Base-by-base conservation (phyloP, 2,888 invertebrate species). In the Helleia helle region DNA sequence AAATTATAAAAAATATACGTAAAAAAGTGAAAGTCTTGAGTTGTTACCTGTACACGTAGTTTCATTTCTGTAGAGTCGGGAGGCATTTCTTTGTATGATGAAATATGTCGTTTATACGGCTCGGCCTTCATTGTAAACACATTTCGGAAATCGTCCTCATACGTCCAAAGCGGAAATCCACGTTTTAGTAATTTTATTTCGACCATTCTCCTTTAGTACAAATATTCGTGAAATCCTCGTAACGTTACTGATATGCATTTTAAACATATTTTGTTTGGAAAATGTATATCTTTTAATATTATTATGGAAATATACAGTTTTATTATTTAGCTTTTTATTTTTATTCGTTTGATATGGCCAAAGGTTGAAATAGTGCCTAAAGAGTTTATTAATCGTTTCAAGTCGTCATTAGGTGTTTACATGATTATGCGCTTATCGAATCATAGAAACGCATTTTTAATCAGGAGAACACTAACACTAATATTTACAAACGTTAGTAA, bases 101-200 rank as follows among this genome's bases (percentile, higher is more conserved):
- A 79, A 81, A 81, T 81, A 80, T 77, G 76, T 76, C 71, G 65
- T 59, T 60, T 61, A 51, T 63, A 65, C 63, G 56, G 58, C 48
- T 44, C 65, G 61, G 62, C 61, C 64, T 69, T 76, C 75, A 79
- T 79, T 81, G 81, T 81, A 77, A 77, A 79, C 80, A 77, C 75
- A 79, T 80, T 79, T 77, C 75, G 73, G 66, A 65, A 75, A 74
- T 79, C 65, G 73, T 67, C 65, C 67, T 59, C 62, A 55, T 65
- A 59, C 58, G 63, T 65, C 65, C 63, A 58, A 43, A 48, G 56
- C 49, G 66, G 72, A 69, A 74, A 72, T 57, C 56, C 64, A 60
- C 68, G 67, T 70, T 69, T 67, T 62, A 65, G 58, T 62, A 55
- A 68, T 71, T 71, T 71, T 71, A 70, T 71, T 69, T 64, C 49